Base-by-base conservation (phyloP, 2,797 vertebrate species). In the Microctenopoma steveboyesi region DNA sequence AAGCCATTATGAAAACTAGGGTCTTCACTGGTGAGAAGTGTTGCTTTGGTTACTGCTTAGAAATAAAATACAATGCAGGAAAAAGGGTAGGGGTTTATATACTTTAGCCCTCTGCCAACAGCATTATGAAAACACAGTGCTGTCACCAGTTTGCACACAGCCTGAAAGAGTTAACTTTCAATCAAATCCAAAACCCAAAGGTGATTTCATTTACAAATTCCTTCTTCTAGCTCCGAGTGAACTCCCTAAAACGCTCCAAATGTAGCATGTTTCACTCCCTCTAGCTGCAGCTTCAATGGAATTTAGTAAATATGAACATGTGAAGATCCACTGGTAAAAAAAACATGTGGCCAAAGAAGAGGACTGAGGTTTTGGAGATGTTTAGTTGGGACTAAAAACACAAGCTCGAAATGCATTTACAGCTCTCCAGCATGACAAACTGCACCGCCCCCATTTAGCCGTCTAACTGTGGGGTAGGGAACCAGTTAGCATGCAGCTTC, bases 391-490 rank as follows among this genome's bases (percentile, higher is more conserved):
- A 33, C 33, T 64, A 48, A 55, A 76, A 72, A 58, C 50, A 82
- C 50, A 45, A 50, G 48, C 51, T 67, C 50, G 54, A 22, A 54
- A 68, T 46, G 40, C 13, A 64, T 64, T 49, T 56, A 57, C 57
- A 64, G 47, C 61, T 74, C 60, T 35, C 30, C n/a, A 22, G 64
- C 66, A 72, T 2, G 1, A 55, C 50, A 64, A 43, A 58, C 51
- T 54, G 18, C 3, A 14, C 25, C 46, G 48, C 49, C 71, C 65
- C 59, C 37, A 47, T 47, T 59, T 42, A 60, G 25, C 60, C 56
- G 66, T 50, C 49, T 22, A 65, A 60, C 73, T 62, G 67, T 22
- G 7, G 77, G 66, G 57, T 69, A 62, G 66, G 11, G 79, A 59
- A 63, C 61, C 53, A 72, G 61, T 73, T 70, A 70, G 50, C 64